Evolutionary conservation across 2,113 vertebrate genomes (phyloP), one percentile per base, ranked within the genome.

Genomic region (Tetrax tetrax): DNA sequence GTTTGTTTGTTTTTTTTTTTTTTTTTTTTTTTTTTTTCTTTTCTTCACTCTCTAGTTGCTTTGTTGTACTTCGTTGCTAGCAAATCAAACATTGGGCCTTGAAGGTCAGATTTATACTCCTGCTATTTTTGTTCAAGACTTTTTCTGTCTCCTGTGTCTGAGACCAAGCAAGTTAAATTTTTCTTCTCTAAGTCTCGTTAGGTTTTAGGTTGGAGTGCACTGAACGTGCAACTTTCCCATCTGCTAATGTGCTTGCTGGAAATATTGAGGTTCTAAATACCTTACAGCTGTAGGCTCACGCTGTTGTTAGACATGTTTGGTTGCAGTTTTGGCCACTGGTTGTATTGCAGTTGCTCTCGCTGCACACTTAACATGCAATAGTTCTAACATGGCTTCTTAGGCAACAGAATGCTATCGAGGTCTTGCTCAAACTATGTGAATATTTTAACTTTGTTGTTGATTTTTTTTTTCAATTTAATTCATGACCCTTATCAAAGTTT

Each of bases 71-170:
- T 91, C 0, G 54, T 88, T 95, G 93, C 82, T 96, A 93, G 70
- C 83, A 86, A 86, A 86, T 94, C 85, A 94, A 65, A 80, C 75
- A 33, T 4, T 66, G 38, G 51, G 83, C 51, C 51, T 78, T 80
- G 66, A 66, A 91, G 96, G 88, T 71, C 86, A 83, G 68, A 94
- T 90, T 94, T 94, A 92, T 90, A 53, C 18, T n/a, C 31, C 38
- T 38, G 43, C 96, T 96, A 88, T 92, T 92, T 97, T 95, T 94
- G 66, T 83, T 90, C 41, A 81, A 92, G 71, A 71, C 65, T 84
- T 75, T 70, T 89, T 66, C 83, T 78, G 7, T 61, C 80, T 89
- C 64, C 60, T 51, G 12, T 35, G 38, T 83, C 33, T 81, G 48
- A 92, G 43, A 83, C 47, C 37, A 74, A 81, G 33, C 71, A 80